These are phyloP conservation scores for Vollenhovia emeryi DNA, from an alignment of 1,140 invertebrate species.

Conservation along the genomic window DNA sequence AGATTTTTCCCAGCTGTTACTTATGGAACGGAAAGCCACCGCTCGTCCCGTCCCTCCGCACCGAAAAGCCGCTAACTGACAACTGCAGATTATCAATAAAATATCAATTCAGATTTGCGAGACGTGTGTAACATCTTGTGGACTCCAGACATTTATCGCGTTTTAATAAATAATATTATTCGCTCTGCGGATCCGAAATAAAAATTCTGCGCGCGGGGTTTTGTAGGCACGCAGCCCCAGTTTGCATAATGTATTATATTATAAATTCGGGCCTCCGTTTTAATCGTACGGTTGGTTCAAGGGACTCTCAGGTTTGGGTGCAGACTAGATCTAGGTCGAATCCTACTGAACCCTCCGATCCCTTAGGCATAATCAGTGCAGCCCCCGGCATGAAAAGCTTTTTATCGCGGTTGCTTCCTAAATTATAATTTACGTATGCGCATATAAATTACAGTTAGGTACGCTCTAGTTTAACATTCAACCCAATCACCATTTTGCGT, in stretches of 20 bases:
- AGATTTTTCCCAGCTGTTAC: conserved; percentile 45
- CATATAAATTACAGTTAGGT: conserved; percentile 20
- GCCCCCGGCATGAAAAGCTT: conserved; percentile 57
- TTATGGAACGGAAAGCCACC: conserved; percentile 2
- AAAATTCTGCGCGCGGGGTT: conserved; percentile 73
- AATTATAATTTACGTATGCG: conserved; percentile 62
- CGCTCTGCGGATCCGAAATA: conserved; percentile 70
- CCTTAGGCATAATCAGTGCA: conserved; percentile 45
- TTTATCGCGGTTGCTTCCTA: conserved; percentile 49
- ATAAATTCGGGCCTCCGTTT: conserved; percentile 81
- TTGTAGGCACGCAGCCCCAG: conserved; percentile 54
- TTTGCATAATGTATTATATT: conserved; percentile 84
- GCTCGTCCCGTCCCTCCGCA: background rate
- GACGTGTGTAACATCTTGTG: background rate
- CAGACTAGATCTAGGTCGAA: conserved; percentile 73
- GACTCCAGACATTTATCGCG: background rate
- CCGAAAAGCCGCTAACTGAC: background rate
- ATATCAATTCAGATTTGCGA: background rate
- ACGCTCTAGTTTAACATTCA: conserved; percentile 25
- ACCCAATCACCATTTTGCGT: background rate
- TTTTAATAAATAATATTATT: conserved; percentile 61
- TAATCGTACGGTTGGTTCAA: conserved; percentile 37
- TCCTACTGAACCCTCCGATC: conserved; percentile 48
- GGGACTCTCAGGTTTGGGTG: conserved; percentile 60
- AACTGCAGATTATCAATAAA: conserved; percentile 1